Base-by-base conservation (phyloP, 2,113 vertebrate species). In the Dolichallabes microphthalmus region DNA sequence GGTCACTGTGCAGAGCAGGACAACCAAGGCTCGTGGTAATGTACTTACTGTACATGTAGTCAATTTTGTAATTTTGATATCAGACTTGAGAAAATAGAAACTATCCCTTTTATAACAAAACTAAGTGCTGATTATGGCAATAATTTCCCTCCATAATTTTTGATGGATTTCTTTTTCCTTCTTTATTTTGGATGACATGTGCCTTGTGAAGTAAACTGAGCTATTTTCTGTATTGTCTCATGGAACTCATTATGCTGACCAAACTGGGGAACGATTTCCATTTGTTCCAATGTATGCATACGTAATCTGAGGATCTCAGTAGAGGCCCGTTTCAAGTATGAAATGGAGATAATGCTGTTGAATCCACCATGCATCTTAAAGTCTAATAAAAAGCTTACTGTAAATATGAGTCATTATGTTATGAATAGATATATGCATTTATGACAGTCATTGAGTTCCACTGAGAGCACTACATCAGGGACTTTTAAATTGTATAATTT, bases 231-330 rank as follows among this genome's bases (percentile, higher is more conserved):
- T 52, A 17, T 77, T 45, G 50, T 50, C 61, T 13, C 83, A 76
- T 78, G 83, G 74, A 63, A 50, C 60, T 78, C 61, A n/a, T 22
- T 27, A 25, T 77, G 30, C 58, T 77, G 45, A 66, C 55, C 25
- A 50, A 77, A 76, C 71, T 30, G 50, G 73, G 55, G 61, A 77
- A n/a, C 71, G 52, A 11, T 76, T 66, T 77, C 55, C 30, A 30
- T 84, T 19, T 64, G 2, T 2, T 35, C 1, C 2, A 17, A 35
- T 69, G 19, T 35, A 30, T 68, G 45, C 32, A 25, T 78, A 66
- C 39, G 83, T 57, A 84, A 78, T 78, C 11, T 22, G 58, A 64
- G n/a, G 32, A 71, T 71, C 68, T 25, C 15, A 35, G 60, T 19
- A 58, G 8, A 71, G 5, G 30, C 35, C 9, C 19, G 45, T 32